phyloP scores from a whole-genome alignment of 2,113 vertebrate genomes.

The Myiozetetes cayanensis region DNA sequence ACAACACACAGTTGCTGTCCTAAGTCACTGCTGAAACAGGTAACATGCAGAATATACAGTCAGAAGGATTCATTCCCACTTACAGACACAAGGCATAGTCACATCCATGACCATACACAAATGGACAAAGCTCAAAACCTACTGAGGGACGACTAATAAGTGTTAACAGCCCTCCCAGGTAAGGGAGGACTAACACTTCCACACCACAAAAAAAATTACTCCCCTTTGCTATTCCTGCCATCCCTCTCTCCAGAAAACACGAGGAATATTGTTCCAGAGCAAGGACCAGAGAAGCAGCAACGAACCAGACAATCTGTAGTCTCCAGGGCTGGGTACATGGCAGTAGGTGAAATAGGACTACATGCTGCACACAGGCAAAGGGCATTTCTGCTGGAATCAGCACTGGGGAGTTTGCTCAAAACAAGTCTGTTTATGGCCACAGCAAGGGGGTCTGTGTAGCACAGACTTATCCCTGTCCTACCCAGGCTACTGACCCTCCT shows the following conservation, averaged over 20 bases:
- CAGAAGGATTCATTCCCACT: not conserved
- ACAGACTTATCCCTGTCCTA: not conserved
- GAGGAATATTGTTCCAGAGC: not conserved
- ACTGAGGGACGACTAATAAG: not conserved
- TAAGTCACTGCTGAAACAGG: not conserved
- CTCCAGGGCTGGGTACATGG: too few relatives aligned
- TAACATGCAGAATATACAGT: not conserved
- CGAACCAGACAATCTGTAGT: not conserved
- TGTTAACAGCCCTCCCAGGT: not conserved
- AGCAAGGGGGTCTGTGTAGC: not conserved
- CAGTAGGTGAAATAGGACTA: not conserved
- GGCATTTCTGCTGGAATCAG: not conserved
- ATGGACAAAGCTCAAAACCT: not conserved
- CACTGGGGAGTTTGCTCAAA: not conserved
- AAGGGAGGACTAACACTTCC: not conserved
- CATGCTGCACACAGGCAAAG: not conserved
- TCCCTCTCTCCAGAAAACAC: not conserved
- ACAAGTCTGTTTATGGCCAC: not conserved
- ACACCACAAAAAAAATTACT: not conserved
- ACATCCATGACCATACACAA: not conserved
- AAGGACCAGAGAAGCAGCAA: not conserved
- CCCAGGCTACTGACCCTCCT: not conserved
- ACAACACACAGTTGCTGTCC: not conserved
- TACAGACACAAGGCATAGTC: not conserved
- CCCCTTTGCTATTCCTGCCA: not conserved